phyloP scores from a whole-genome alignment of 2,113 vertebrate genomes.

The Uropsilus gracilis region DNA sequence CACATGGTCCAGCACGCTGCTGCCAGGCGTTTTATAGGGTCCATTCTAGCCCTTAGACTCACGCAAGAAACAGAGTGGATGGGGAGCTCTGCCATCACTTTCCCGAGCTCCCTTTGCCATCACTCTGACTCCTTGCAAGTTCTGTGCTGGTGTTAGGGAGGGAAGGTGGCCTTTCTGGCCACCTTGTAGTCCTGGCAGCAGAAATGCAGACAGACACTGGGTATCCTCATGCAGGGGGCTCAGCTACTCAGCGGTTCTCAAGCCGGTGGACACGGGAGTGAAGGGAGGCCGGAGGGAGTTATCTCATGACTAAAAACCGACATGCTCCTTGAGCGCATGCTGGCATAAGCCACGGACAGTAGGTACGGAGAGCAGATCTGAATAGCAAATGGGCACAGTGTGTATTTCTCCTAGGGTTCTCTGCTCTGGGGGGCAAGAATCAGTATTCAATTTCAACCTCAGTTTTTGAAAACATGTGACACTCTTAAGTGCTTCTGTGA shows the following conservation, averaged over 20 bases:
- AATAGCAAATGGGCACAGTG: not conserved
- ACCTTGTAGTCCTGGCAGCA: not conserved
- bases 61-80: not conserved
- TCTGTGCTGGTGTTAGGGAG: not conserved
- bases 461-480: slow-evolving; percentile 6
- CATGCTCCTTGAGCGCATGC: not conserved
- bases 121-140: not conserved
- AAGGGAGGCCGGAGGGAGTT: not conserved
- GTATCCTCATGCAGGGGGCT: not conserved
- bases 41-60: not conserved
- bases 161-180: not conserved
- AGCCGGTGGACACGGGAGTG: not conserved
- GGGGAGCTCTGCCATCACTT: not conserved
- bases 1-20: too few species aligned
- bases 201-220: not conserved
- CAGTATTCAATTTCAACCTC: slow-evolving; percentile 7
- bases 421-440: not conserved
- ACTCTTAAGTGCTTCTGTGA: not conserved
- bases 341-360: not conserved
- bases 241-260: not conserved
- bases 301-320: not conserved
- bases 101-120: not conserved
- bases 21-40: not conserved
- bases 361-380: not conserved
- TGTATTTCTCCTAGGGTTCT: not conserved